Base-by-base conservation (phyloP, 2,888 invertebrate genomes). In the Panopea generosa region DNA sequence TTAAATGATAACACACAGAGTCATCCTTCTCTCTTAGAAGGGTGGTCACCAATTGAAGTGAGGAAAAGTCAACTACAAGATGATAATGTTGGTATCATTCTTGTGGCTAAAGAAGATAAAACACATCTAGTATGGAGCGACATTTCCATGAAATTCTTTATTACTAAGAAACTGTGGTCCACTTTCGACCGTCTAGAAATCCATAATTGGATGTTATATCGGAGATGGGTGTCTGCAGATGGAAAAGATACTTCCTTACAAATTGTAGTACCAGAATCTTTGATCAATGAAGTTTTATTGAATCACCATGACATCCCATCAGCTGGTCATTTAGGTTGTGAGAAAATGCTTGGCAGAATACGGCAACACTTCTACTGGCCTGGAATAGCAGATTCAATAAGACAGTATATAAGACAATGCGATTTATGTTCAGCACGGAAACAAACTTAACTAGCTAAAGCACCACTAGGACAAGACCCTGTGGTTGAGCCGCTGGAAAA, bases 401-500 rank as follows among this genome's bases (percentile, higher is more conserved):
- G n/a, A n/a, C n/a, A n/a, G n/a, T n/a, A n/a, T n/a, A n/a, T n/a
- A n/a, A n/a, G n/a, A n/a, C n/a, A n/a, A n/a, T n/a, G 14, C n/a
- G n/a, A n/a, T n/a, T n/a, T n/a, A n/a, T n/a, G n/a, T n/a, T n/a
- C n/a, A n/a, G 62, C 70, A 62, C 26, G 70, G 2, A 70, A 67
- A 56, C 55, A 50, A 2, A 38, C 73, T 18, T 55, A 57, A 38
- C 55, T 55, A 74, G 18, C 38, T 67, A 22, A 20, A 56, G 3
- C 59, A 60, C 18, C 57, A 59, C 20, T 14, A 43, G 14, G 71
- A 78, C 7, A 45, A 49, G n/a, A 20, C 22, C 6, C 81, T 85
- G n/a, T 81, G 83, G 68, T 49, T 18, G 9, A 18, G 2, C 83
- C 86, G 4, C 81, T 84, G 65, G 69, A 84, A 40, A 50, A 77